Base-by-base conservation (phyloP, 2,113 vertebrate genomes). In the Pogona vitticeps region DNA sequence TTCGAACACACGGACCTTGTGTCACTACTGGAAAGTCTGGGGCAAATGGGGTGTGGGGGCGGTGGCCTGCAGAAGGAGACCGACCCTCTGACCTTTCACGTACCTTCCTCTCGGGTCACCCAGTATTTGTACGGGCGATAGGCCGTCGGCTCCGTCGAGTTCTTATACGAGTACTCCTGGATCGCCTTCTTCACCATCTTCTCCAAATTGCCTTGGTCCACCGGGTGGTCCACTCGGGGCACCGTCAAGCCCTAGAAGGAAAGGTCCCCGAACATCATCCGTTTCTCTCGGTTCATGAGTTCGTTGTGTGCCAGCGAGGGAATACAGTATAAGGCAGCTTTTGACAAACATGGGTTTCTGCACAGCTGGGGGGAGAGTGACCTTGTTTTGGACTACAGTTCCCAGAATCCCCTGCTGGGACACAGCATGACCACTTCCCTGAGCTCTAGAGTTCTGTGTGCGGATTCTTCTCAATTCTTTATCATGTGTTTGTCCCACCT, bases 101-200 rank as follows among this genome's bases (percentile, higher is more conserved):
- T 94, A 95, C 94, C 93, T 95, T 93, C 86, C 1, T 86, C 86
- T 28, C 56, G 88, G 88, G 70, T 79, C 21, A 94, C 80, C 81
- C 92, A 92, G 38, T 92, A 94, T 33, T 91, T 94, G 76, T 93
- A 46, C 0, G 94, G 93, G 2, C 38, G 8, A 40, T 83, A 92
- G 21, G 89, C 83, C 23, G 92, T 0, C 0, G 86, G 68, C 23
- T 91, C 12, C 0, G 78, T 28, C 1, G 83, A 83, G 46, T 58
- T 87, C 65, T 70, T 95, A 61, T 76, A 91, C 28, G 33, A 77
- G 20, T 89, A 89, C 13, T 93, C 84, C 85, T 94, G 90, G 36
- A 86, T 0, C 3, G 87, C 80, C 1, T 33, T 77, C 13, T 88
- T 93, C 58, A 9, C 72, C 93, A 88, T 90, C 61, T 91, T 89